Percentiles rank a stretch among this genome's conserved stretches.
These are phyloP conservation scores for Sternarchorhynchus goeldii DNA, from an alignment of 2,797 vertebrate species.

Conservation along the genomic window DNA sequence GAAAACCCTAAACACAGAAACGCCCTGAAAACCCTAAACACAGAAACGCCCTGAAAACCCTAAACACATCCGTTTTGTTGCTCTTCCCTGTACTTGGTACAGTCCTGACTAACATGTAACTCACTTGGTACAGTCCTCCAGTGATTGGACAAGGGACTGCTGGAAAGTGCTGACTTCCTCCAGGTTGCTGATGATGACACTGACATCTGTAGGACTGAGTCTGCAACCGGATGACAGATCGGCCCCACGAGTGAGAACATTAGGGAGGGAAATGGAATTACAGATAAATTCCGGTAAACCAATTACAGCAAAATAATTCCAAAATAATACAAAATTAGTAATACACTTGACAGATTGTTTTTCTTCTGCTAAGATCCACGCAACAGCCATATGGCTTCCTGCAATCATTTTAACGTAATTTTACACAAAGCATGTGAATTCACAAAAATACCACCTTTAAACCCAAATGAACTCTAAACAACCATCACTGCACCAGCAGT, in stretches of 20 bases:
- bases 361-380: slow-evolving; percentile 6
- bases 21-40: slow-evolving; percentile 9
- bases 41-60: not conserved
- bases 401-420: not conserved
- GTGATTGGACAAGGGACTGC: slow-evolving; percentile 94
- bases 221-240: slow-evolving; percentile 65
- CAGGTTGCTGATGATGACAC: slow-evolving; percentile 89
- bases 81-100: not conserved
- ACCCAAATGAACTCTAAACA: not conserved
- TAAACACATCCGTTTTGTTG: too few species aligned
- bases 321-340: slow-evolving; percentile 15
- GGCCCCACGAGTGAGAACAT: not conserved
- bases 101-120: slow-evolving; percentile 58
- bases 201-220: slow-evolving; percentile 79
- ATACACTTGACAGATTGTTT: not conserved
- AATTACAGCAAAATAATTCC: slow-evolving; percentile 18
- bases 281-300: slow-evolving; percentile 29
- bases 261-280: slow-evolving; percentile 30
- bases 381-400: slow-evolving; percentile 1
- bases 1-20: slow-evolving; percentile 6
- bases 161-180: slow-evolving; percentile 97
- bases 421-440: not conserved
- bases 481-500: not conserved
- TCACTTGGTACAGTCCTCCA: slow-evolving; percentile 98
- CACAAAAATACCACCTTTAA: not conserved